A percentile compares a stretch with the other conserved stretches of the same genome.
These are phyloP conservation scores for Gila orcuttii DNA, from an alignment of 2,113 vertebrate species.

Conservation along the genomic window DNA sequence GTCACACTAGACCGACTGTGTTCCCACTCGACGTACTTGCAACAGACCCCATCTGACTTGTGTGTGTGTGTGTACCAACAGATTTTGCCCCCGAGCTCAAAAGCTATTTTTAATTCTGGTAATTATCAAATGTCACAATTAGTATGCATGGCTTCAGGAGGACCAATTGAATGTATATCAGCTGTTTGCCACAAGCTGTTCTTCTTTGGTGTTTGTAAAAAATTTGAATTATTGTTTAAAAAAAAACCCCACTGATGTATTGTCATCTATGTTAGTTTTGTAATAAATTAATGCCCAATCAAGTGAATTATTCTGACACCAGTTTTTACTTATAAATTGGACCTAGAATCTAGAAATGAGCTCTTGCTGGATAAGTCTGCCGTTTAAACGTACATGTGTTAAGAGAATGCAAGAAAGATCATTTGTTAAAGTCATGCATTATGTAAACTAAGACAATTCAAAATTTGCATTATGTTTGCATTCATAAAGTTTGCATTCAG, in stretches of 20 bases:
- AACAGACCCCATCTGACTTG: background rate
- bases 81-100: slow-evolving; percentile 19
- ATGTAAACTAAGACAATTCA: background rate
- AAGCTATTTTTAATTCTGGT: slow-evolving; percentile 50
- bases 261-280: background rate
- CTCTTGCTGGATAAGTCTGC: background rate
- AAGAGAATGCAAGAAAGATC: background rate
- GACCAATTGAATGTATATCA: slow-evolving; percentile 22
- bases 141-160: slow-evolving; percentile 30
- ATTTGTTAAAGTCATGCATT: background rate
- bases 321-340: background rate
- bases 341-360: background rate
- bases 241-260: background rate
- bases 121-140: slow-evolving; percentile 48
- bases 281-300: background rate
- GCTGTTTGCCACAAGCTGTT: slow-evolving; percentile 14
- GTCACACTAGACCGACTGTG: slow-evolving; percentile 9
- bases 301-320: background rate
- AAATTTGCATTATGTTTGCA: background rate
- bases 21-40: background rate
- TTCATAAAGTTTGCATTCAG: background rate
- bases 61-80: slow-evolving; percentile 14
- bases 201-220: background rate
- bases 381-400: background rate
- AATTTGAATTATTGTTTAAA: background rate